A percentile compares a stretch with the other conserved stretches of the same genome.
phyloP scores from a whole-genome alignment of 2,888 invertebrate genomes.

The Xylota sylvarum region DNA sequence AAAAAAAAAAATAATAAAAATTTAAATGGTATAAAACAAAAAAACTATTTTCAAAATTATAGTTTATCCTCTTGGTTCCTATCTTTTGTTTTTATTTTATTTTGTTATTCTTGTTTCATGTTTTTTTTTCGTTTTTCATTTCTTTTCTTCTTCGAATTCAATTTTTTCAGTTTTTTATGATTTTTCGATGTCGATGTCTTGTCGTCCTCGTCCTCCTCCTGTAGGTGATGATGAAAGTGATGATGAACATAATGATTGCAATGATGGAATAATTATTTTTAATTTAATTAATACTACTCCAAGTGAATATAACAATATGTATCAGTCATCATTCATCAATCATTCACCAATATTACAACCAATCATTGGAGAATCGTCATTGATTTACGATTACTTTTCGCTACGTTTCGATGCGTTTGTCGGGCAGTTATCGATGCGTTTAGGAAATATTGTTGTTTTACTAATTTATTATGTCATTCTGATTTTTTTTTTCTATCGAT shows the following conservation, averaged over 20 bases:
- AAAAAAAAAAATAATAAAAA: constrained; percentile 13
- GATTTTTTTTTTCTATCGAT: constrained; percentile 43
- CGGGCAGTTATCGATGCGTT: constrained; percentile 28
- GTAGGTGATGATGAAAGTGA: constrained; percentile 42
- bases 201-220: constrained; percentile 23
- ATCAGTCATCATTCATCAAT: constrained; percentile 66
- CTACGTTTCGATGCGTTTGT: constrained; percentile 29
- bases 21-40: background rate
- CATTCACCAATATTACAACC: constrained; percentile 45
- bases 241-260: constrained; percentile 38
- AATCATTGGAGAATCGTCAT: constrained; percentile 31
- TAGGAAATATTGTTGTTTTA: constrained; percentile 60
- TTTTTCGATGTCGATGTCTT: constrained; percentile 67
- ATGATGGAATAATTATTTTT: constrained; percentile 23
- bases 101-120: constrained; percentile 50
- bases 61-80: background rate
- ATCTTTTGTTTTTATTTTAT: constrained; percentile 17
- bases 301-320: constrained; percentile 48
- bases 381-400: constrained; percentile 17
- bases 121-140: constrained; percentile 52
- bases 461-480: constrained; percentile 55
- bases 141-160: constrained; percentile 58
- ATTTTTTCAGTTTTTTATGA: constrained; percentile 77
- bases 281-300: constrained; percentile 56
- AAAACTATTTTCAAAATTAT: constrained; percentile 2